Conservation (phyloP, 2,797 vertebrate species). For the Petrocephalus schoutedeni region DNA sequence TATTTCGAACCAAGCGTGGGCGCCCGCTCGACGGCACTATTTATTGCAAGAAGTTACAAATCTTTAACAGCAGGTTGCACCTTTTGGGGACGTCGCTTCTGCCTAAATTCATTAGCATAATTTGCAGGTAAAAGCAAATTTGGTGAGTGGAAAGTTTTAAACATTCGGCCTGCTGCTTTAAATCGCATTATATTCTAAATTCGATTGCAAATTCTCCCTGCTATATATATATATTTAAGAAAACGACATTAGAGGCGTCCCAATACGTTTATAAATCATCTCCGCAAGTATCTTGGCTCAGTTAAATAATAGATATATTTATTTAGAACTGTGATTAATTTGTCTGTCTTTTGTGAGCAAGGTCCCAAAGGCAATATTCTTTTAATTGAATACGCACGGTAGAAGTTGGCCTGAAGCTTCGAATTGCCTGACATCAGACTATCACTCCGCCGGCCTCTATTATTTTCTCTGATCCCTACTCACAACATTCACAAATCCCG, state of each 20-base stretch:
- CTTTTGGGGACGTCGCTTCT: not conserved
- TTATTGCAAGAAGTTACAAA: conserved; percentile 3
- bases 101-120: conserved; percentile 33
- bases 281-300: not conserved
- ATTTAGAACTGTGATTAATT: conserved; percentile 54
- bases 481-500: conserved; percentile 69
- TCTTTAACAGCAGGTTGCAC: not conserved
- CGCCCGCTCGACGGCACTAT: not conserved
- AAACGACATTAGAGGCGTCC: not conserved
- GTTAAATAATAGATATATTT: conserved; percentile 1
- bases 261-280: conserved; percentile 4
- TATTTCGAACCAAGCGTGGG: conserved; percentile 48
- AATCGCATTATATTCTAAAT: conserved; percentile 3
- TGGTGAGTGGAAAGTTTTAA: not conserved
- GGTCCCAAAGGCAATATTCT: conserved; percentile 35
- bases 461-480: conserved; percentile 68
- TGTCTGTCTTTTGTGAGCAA: conserved; percentile 47
- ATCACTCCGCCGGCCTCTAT: conserved; percentile 64
- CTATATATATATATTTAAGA: not conserved
- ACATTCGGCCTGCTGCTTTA: not conserved
- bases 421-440: conserved; percentile 62
- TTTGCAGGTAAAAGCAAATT: conserved; percentile 11
- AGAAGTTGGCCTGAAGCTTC: conserved; percentile 55
- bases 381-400: conserved; percentile 50
- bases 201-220: not conserved